Base-by-base conservation (phyloP, 2,888 invertebrate genomes). In the Cyclophora punctaria region DNA sequence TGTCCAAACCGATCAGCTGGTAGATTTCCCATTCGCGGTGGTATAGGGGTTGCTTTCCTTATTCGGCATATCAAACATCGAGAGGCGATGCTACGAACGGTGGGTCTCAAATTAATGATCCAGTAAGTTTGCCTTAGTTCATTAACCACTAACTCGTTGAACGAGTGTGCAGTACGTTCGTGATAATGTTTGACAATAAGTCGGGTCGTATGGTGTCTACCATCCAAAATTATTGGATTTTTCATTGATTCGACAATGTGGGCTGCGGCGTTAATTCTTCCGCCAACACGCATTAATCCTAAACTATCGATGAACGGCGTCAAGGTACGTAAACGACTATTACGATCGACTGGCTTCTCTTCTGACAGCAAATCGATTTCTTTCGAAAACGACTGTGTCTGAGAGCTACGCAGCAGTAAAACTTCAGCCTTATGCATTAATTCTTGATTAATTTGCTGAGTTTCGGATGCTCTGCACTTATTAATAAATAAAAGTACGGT, bases 91-190 rank as follows among this genome's bases (percentile, higher is more conserved):
- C n/a, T 41, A 7, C 41, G 41, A 7, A 41, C 55, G 3, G 60
- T 49, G 20, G 20, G 20, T 37, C 63, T 50, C 3, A 63, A 7
- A 34, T 43, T 46, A 6, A 61, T 7, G 0, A 65, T 20, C 60
- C 61, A 63, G 34, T 62, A 65, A 44, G 48, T 52, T 46, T 63
- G 60, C n/a, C 53, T 50, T 37, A 65, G 35, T 6, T 63, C 57
- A 41, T 65, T 63, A 0, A 63, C 49, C 0, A 60, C 60, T 7
- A 47, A 3, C 20, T 20, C 20, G 20, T 20, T 20, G 20, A 20
- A 20, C 20, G 20, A 20, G 2, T 20, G 20, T 20, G 53, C 50
- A 3, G 35, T 47, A 1, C 35, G 34, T 20, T 20, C 20, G 44
- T 63, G 62, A 20, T 60, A 62, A 33, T 56, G 33, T 20, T 44